Conservation (phyloP, 2,113 vertebrate genomes). For the Istiophorus platypterus region DNA sequence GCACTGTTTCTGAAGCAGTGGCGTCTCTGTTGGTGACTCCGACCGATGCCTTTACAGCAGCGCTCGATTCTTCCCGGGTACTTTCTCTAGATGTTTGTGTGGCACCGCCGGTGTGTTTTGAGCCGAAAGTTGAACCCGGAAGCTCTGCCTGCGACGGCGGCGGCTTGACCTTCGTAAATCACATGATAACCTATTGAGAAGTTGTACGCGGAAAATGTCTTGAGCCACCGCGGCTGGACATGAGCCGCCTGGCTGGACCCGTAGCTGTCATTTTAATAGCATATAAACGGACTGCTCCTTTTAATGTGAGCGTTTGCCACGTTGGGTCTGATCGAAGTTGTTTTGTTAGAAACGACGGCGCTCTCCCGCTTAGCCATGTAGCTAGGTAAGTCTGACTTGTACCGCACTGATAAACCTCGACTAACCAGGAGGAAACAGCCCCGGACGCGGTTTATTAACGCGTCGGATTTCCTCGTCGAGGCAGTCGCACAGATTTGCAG, state of each 20-base stretch:
- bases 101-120: no score
- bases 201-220: neutral
- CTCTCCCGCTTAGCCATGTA: slow-evolving; percentile 14
- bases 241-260: neutral
- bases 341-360: neutral
- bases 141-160: rapidly evolving
- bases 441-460: neutral
- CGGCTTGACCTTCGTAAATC: neutral
- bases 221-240: no score
- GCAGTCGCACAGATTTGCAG: neutral
- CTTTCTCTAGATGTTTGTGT: no score
- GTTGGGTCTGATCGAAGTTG: neutral
- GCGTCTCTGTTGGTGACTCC: neutral
- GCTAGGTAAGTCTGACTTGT: neutral
- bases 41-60: neutral
- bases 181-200: slow-evolving; percentile 57
- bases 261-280: neutral
- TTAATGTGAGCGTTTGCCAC: neutral
- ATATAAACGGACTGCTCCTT: neutral
- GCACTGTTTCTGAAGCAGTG: neutral
- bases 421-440: neutral
- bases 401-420: neutral
- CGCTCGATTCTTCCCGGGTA: neutral
- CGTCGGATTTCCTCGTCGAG: neutral
- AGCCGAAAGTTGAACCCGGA: slow-evolving; percentile 28